Evolutionary conservation across 2,113 vertebrate species (phyloP).

Genomic region (Lethenteron reissneri): DNA sequence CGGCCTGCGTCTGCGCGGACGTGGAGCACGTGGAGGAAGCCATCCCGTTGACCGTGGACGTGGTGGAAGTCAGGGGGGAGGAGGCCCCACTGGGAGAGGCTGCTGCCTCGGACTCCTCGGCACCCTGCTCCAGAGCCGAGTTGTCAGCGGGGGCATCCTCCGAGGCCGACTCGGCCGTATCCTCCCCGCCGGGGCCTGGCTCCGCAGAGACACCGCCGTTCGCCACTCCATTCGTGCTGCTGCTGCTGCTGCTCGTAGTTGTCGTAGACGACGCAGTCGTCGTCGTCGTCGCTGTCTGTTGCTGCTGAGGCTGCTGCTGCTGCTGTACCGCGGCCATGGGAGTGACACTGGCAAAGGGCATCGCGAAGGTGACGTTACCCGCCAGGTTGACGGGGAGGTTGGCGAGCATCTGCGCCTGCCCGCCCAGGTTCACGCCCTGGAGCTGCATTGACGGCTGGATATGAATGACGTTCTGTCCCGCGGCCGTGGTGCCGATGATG

Average conservation of each 20-base stretch:
- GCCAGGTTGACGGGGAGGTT: conserved; percentile 77
- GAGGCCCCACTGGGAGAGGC: conserved; percentile 18
- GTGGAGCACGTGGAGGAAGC: conserved; percentile 20
- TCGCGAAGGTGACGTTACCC: conserved; percentile 59
- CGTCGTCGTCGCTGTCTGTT: no score
- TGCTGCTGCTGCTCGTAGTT: not conserved
- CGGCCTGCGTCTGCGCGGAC: conserved; percentile 20
- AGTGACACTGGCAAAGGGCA: conserved; percentile 38
- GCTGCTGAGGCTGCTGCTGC: conserved; percentile 8
- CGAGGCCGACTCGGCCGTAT: not conserved
- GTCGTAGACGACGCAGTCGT: no score
- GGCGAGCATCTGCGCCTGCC: conserved; percentile 64
- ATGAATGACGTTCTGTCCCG: conserved; percentile 19
- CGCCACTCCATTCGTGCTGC: conserved; percentile 1
- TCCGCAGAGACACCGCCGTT: not conserved
- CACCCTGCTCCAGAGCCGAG: not conserved
- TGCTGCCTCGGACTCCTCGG: conserved; percentile 12
- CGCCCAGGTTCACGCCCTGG: conserved; percentile 55
- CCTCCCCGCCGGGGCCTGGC: not conserved
- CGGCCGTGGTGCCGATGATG: conserved; percentile 55
- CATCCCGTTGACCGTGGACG: not conserved
- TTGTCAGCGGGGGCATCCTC: not conserved
- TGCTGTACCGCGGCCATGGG: conserved; percentile 14
- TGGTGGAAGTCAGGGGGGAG: conserved; percentile 12
- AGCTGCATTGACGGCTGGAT: conserved; percentile 74